phyloP scores from a whole-genome alignment of 2,888 invertebrate genomes.

The Rhagium mordax region DNA sequence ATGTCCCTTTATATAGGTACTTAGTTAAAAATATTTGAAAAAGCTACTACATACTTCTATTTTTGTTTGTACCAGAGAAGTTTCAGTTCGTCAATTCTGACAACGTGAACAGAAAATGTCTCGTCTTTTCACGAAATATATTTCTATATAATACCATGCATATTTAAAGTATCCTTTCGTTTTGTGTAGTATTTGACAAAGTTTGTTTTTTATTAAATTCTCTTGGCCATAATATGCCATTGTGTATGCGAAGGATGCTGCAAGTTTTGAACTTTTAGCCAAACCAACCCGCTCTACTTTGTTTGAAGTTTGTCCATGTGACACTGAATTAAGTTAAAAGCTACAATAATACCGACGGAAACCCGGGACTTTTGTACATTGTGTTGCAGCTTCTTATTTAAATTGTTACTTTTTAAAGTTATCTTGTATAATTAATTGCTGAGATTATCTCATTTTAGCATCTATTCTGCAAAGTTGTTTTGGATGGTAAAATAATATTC shows the following conservation, averaged over 20 bases:
- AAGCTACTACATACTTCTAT: no score
- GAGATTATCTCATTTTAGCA: not conserved
- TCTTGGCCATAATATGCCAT: not conserved
- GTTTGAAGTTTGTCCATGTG: conserved; percentile 21
- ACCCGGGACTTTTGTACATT: conserved; percentile 3
- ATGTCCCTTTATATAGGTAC: no score
- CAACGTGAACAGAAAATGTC: not conserved
- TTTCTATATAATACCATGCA: not conserved
- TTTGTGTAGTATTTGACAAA: conserved; percentile 5
- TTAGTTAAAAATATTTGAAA: no score
- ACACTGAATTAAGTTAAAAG: conserved; percentile 18
- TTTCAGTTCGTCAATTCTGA: not conserved
- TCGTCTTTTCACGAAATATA: not conserved
- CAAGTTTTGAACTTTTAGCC: conserved; percentile 24
- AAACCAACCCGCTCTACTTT: conserved; percentile 22
- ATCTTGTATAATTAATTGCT: not conserved
- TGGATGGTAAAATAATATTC: not conserved
- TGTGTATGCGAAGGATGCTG: conserved; percentile 12
- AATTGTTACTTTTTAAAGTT: not conserved
- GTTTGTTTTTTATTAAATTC: conserved; percentile 24
- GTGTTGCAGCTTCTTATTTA: not conserved
- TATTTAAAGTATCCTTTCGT: not conserved
- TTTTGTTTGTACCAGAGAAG: not conserved
- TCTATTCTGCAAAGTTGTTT: not conserved
- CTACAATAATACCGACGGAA: not conserved